phyloP scores from a whole-genome alignment of 2,888 invertebrate species.

The Aphrophora alni region DNA sequence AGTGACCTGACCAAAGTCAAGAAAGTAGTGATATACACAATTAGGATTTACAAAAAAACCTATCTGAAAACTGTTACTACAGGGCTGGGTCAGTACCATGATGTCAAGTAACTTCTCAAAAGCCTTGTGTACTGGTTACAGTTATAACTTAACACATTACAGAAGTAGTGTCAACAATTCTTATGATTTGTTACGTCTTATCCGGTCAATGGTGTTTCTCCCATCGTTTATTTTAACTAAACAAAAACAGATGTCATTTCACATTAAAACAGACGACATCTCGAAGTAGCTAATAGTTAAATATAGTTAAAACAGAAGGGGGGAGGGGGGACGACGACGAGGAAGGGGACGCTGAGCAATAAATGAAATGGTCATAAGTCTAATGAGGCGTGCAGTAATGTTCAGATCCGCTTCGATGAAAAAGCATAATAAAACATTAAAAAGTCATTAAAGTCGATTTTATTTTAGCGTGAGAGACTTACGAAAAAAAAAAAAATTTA shows the following conservation, averaged over 20 bases:
- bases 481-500: not conserved
- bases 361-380: not conserved
- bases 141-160: no score
- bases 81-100: no score
- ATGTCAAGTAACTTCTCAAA: no score
- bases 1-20: no score
- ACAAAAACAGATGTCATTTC: not conserved
- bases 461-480: not conserved
- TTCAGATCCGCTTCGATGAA: constrained; percentile 23
- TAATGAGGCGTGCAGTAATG: not conserved
- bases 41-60: no score
- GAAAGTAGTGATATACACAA: no score
- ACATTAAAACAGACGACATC: not conserved
- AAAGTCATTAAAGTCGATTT: constrained; percentile 23
- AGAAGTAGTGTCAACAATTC: no score
- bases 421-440: constrained; percentile 25
- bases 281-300: not conserved
- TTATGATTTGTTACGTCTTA: not conserved
- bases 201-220: not conserved
- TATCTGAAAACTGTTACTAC: no score
- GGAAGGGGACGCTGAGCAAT: not conserved
- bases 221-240: not conserved
- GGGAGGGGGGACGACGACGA: not conserved
- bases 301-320: constrained; percentile 6
- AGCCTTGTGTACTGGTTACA: no score